A percentile compares a stretch with the other conserved stretches of the same genome.
These are phyloP conservation scores for Urocynchramus pylzowi DNA, from an alignment of 2,113 vertebrate genomes.

Conservation along the genomic window DNA sequence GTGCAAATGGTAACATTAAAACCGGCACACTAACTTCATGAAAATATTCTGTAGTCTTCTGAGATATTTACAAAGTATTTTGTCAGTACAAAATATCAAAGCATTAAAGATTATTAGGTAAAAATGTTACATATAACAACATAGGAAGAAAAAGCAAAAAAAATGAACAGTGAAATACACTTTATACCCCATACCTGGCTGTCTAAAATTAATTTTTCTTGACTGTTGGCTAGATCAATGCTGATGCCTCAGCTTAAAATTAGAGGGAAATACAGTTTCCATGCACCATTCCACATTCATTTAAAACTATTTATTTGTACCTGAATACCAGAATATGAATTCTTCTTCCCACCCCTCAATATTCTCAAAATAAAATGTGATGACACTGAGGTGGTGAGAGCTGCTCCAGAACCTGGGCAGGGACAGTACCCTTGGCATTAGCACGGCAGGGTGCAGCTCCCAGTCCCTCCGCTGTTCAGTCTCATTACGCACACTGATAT, in stretches of 20 bases:
- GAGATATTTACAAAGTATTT: neutral
- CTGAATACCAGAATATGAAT: neutral
- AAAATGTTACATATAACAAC: neutral
- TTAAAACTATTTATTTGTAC: neutral
- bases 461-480: neutral
- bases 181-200: neutral
- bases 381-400: neutral
- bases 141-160: neutral
- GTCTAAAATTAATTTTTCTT: neutral
- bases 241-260: neutral
- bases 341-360: neutral
- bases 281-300: neutral
- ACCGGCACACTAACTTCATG: neutral
- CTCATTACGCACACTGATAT: fast-evolving
- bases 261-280: neutral
- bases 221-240: neutral
- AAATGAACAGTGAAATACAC: neutral
- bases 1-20: neutral
- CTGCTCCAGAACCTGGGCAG: neutral
- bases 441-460: neutral
- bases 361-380: neutral
- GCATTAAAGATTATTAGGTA: neutral
- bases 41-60: neutral
- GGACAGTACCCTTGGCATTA: neutral
- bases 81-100: neutral